These are phyloP conservation scores for Lepidochitona cinerea DNA, from an alignment of 2,888 invertebrate species.

Conservation along the genomic window DNA sequence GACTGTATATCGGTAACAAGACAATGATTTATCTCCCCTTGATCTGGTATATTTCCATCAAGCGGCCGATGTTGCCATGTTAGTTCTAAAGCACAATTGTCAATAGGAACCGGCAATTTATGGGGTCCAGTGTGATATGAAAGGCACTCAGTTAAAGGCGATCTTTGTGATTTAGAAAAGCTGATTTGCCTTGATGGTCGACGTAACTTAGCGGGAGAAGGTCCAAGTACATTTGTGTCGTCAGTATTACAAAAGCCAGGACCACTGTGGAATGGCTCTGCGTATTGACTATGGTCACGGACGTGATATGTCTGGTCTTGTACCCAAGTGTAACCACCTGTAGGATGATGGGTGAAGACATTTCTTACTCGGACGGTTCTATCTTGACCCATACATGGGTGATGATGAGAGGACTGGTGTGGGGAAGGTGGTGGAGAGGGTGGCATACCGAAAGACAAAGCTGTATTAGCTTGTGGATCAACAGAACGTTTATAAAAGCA, in stretches of 20 bases:
- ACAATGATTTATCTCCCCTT: slow-evolving; percentile 10
- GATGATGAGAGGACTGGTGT: neutral
- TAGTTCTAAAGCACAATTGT: neutral
- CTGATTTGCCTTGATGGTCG: too few species aligned
- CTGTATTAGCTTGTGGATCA: neutral
- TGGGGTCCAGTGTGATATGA: neutral
- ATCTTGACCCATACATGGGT: neutral
- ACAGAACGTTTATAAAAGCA: neutral
- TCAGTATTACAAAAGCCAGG: neutral
- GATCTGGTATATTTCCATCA: neutral
- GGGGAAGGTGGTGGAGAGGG: slow-evolving; percentile 46
- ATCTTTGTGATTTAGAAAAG: too few species aligned
- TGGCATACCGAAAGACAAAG: slow-evolving; percentile 29
- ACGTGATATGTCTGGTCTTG: neutral
- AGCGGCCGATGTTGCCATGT: neutral
- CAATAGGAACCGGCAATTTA: neutral
- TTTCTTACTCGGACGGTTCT: neutral
- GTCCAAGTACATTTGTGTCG: too few species aligned
- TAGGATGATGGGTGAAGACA: slow-evolving; percentile 1
- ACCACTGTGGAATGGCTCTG: neutral
- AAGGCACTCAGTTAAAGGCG: neutral
- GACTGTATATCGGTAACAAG: slow-evolving; percentile 10
- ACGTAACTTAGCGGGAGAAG: neutral
- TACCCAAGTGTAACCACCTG: neutral
- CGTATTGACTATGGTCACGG: neutral